Conservation (phyloP, 2,888 invertebrate species). For the Dione juno region DNA sequence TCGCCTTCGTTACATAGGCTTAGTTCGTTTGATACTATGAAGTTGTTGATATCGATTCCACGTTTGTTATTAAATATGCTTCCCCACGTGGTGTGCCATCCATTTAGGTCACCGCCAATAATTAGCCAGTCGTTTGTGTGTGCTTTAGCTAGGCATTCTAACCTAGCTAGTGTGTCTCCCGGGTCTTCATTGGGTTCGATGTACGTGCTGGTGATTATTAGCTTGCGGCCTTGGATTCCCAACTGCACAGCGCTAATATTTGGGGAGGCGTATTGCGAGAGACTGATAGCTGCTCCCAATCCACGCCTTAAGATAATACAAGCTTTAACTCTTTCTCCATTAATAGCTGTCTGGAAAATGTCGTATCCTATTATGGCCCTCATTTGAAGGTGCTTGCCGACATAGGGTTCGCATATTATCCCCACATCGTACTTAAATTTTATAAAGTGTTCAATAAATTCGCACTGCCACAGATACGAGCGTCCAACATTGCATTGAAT, state of each 20-base stretch:
- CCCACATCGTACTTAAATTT: background rate
- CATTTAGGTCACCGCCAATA: background rate
- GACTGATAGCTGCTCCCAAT: background rate
- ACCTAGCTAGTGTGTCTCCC: background rate
- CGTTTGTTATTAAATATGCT: too few species aligned
- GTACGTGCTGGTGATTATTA: background rate
- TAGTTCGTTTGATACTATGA: too few species aligned
- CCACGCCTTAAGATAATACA: background rate
- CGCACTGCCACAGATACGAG: background rate
- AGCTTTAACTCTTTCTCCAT: background rate
- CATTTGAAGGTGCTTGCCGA: background rate
- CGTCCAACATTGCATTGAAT: background rate
- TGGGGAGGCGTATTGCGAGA: accelerated
- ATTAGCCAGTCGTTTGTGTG: too few species aligned
- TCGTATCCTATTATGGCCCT: background rate
- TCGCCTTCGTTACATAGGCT: too few species aligned
- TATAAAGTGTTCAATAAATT: background rate
- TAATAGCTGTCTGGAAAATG: background rate
- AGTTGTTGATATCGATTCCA: too few species aligned
- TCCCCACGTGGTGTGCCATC: background rate
- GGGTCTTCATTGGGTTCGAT: background rate
- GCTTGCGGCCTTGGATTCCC: background rate
- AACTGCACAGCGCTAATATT: background rate
- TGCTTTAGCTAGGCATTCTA: background rate
- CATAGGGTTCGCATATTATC: background rate